These are phyloP conservation scores for Apostichopus japonicus DNA, from an alignment of 35 echinoderm and acorn worm genomes.

Conservation along the genomic window DNA sequence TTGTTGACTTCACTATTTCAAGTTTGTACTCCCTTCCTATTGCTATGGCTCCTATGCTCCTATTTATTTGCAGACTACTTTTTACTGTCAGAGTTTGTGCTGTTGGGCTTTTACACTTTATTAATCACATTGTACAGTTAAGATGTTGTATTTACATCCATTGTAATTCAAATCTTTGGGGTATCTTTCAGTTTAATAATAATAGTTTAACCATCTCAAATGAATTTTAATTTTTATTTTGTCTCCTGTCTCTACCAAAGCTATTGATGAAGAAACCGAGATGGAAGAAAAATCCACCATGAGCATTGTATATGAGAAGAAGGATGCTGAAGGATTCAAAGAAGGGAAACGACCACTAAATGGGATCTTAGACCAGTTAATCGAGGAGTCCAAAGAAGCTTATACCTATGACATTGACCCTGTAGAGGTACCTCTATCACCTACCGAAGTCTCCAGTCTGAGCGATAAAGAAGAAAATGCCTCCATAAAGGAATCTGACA, in stretches of 20 bases:
- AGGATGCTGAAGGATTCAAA: neutral
- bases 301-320: neutral
- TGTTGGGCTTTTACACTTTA: too few species aligned
- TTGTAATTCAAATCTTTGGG: neutral
- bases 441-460: neutral
- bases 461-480: neutral
- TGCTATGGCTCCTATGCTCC: too few species aligned
- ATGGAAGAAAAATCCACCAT: conserved; percentile 19
- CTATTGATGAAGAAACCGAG: conserved; percentile 18
- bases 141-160: too few species aligned
- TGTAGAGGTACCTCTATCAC: neutral
- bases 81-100: too few species aligned
- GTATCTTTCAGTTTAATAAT: conserved; percentile 5
- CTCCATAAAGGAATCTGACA: neutral
- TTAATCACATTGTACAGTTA: too few species aligned
- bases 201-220: neutral
- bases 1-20: too few species aligned
- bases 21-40: too few species aligned
- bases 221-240: neutral
- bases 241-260: neutral
- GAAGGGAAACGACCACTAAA: conserved; percentile 16
- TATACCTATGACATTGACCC: conserved; percentile 7
- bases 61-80: too few species aligned
- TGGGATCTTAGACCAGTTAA: conserved; percentile 23
- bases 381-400: conserved; percentile 37